Percentiles rank a stretch among this genome's conserved stretches.
Evolutionary conservation across 1,140 invertebrate genomes (phyloP).

Genomic region (Mya arenaria): DNA sequence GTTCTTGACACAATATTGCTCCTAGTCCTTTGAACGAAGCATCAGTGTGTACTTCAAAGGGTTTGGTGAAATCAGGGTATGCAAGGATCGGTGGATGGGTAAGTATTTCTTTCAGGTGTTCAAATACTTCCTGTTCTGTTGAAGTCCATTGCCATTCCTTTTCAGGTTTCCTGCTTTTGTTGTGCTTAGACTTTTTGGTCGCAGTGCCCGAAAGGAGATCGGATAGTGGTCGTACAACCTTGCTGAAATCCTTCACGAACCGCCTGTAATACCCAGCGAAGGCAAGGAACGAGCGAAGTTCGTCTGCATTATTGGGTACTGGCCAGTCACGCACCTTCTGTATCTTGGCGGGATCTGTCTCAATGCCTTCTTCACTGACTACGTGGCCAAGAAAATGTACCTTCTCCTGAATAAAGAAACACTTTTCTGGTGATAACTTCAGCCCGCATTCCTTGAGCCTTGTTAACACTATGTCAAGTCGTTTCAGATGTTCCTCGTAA

Average conservation of each 20-base stretch:
- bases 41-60: constrained; percentile 63
- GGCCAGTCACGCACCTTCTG: constrained; percentile 73
- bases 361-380: constrained; percentile 59
- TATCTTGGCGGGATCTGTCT: constrained; percentile 77
- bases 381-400: constrained; percentile 55
- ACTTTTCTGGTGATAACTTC: constrained; percentile 14
- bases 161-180: no score
- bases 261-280: constrained; percentile 76
- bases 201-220: constrained; percentile 44
- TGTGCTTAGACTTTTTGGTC: not conserved
- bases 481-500: constrained; percentile 36
- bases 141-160: constrained; percentile 29
- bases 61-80: constrained; percentile 50
- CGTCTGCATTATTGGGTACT: constrained; percentile 59
- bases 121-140: constrained; percentile 51
- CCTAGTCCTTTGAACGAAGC: constrained; percentile 62
- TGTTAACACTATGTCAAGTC: constrained; percentile 60
- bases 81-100: constrained; percentile 55
- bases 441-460: constrained; percentile 42
- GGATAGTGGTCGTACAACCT: constrained; percentile 59
- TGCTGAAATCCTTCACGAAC: constrained; percentile 66
- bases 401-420: not conserved
- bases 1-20: constrained; percentile 65
- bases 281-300: constrained; percentile 69
- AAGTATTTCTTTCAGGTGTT: constrained; percentile 57